Evolutionary conservation across 30 jellyfish, hydroid and myxozoan genomes (phyloP).

Genomic region (Chrysaora quinquecirrha): DNA sequence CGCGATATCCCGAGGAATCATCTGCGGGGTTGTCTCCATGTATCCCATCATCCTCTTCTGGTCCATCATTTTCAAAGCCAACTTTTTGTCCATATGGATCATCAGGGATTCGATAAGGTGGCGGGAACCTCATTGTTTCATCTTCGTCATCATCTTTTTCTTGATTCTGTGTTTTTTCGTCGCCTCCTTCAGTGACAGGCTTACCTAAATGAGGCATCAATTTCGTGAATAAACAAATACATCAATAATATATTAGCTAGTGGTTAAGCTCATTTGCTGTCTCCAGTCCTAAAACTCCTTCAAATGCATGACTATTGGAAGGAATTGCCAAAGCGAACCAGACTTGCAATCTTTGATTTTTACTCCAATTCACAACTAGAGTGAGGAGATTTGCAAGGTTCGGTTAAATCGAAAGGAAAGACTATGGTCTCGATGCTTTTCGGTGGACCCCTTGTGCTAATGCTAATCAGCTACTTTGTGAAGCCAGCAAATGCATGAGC

Average conservation of each 20-base stretch:
- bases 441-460: too few relatives aligned
- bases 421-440: too few relatives aligned
- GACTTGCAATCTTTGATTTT: too few relatives aligned
- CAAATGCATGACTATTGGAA: not conserved
- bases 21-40: conserved; percentile 20
- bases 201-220: not conserved
- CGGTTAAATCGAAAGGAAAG: too few relatives aligned
- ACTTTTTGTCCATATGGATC: conserved; percentile 49
- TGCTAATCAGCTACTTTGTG: too few relatives aligned
- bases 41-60: conserved; percentile 15
- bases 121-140: conserved; percentile 60
- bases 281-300: not conserved
- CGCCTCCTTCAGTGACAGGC: not conserved
- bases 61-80: conserved; percentile 69
- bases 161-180: not conserved
- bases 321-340: not conserved
- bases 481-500: too few relatives aligned
- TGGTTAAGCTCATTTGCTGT: not conserved
- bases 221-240: not conserved
- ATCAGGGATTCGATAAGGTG: conserved; percentile 52
- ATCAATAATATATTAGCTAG: not conserved
- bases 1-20: conserved; percentile 64
- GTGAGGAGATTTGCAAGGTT: too few relatives aligned
- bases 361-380: too few relatives aligned
- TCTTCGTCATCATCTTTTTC: conserved; percentile 55